Evolutionary conservation across 2,888 invertebrate species (phyloP), one percentile per base, ranked within the genome.

Genomic region (Bombylius major): DNA sequence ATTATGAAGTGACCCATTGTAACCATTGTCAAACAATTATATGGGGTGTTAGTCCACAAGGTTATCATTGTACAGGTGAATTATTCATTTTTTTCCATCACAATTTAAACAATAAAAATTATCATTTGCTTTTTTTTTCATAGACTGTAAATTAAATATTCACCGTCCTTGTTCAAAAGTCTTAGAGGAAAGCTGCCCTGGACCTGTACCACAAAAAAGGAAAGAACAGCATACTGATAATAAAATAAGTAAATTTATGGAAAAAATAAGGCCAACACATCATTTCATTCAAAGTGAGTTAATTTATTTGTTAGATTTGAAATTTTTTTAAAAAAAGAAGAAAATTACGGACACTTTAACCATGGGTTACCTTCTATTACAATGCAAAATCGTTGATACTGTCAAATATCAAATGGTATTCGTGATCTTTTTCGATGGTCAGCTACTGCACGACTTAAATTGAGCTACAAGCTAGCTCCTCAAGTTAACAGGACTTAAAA

Each of bases 41-140:
- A 65, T 91, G 92, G 82, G 98, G 98, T 52, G 87, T 98, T 58
- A 94, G 95, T 67, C 93, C 95, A 62, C 97, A 98, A 76, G 97
- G 96, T 56, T 96, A 90, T 79, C 89, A 93, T 69, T 99, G 98
- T 76, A 82, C 87, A 70, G 87, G 96, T 93, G 77, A 76, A 78
- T 64, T 44, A 9, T 12, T 33, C 51, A 11, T 14, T 51, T 14
- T 32, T 8, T 8, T 39, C 7, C 9, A 7, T 36, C 34, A 36
- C 8, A 7, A 7, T 7, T n/a, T n/a, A n/a, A n/a, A n/a, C n/a
- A 8, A 47, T 42, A 23, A 11, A 47, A 11, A 50, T 54, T 60
- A 49, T 50, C 56, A 47, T 61, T 36, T 58, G 59, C 70, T 70
- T 74, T 88, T 50, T 50, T 51, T 34, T 7, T 56, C 56, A 14